These are phyloP conservation scores for Psittacula echo DNA, from an alignment of 2,797 vertebrate genomes.

Conservation along the genomic window DNA sequence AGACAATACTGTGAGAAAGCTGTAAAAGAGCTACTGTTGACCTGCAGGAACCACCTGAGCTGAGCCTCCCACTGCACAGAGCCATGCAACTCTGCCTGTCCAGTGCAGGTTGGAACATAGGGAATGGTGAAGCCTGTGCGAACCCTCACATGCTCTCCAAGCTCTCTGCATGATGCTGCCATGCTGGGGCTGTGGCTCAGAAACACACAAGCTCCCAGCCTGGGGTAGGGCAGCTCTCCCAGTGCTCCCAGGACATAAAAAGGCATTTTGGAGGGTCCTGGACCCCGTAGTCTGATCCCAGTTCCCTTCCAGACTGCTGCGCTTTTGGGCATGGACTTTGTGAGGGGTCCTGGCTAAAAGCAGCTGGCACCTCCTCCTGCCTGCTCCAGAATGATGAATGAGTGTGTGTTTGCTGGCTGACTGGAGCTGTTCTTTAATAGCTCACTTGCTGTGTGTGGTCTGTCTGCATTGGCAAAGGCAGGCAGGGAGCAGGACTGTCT, in stretches of 20 bases:
- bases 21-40: not conserved
- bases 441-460: slow-evolving; percentile 52
- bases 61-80: not conserved
- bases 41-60: not conserved
- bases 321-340: not conserved
- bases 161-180: not conserved
- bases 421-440: slow-evolving; percentile 52
- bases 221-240: not conserved
- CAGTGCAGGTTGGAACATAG: not conserved
- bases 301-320: not conserved
- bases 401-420: not conserved
- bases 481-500: not conserved
- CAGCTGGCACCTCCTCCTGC: not conserved
- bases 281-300: not conserved
- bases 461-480: slow-evolving; percentile 41
- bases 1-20: not conserved
- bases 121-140: not conserved
- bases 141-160: not conserved
- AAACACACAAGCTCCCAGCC: not conserved
- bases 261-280: not conserved
- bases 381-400: slow-evolving; percentile 29
- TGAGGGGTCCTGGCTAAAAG: not conserved
- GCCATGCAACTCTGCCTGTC: not conserved
- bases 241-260: not conserved
- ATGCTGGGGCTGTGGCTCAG: not conserved